Percentiles rank a stretch among this genome's conserved stretches.
phyloP scores from a whole-genome alignment of 2,888 invertebrate genomes.

The Dasysyrphus tricinctus region DNA sequence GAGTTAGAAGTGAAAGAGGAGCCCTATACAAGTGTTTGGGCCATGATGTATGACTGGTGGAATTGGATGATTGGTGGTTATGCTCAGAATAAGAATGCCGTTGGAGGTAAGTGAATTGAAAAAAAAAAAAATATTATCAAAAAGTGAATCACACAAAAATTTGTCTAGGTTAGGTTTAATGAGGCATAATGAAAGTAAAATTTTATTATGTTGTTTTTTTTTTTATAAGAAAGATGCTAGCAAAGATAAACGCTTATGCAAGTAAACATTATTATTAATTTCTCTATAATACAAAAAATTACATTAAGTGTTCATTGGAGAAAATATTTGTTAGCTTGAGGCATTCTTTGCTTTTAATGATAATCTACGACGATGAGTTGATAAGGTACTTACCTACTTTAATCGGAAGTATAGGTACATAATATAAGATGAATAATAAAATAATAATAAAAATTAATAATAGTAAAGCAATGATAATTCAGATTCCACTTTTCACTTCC shows the following conservation, averaged over 20 bases:
- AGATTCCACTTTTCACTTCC: too few relatives aligned
- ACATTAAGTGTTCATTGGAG: background rate
- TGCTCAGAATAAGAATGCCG: slow-evolving; percentile 79
- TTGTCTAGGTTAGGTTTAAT: slow-evolving; percentile 46
- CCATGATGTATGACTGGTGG: slow-evolving; percentile 80
- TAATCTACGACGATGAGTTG: background rate
- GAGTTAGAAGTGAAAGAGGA: slow-evolving; percentile 77
- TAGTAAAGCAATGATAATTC: too few relatives aligned
- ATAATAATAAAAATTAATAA: too few relatives aligned
- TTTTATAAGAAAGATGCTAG: too few relatives aligned
- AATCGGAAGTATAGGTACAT: too few relatives aligned
- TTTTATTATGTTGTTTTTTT: background rate
- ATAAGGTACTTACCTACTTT: background rate
- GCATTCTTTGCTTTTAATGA: background rate
- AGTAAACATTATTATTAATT: background rate
- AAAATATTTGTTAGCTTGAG: background rate
- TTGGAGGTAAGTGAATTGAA: slow-evolving; percentile 62
- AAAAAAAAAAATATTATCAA: background rate
- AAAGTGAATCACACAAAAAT: slow-evolving; percentile 10
- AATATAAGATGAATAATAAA: too few relatives aligned
- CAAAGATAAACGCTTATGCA: background rate
- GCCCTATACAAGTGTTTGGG: slow-evolving; percentile 79
- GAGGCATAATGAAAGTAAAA: slow-evolving; percentile 24
- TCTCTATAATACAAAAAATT: background rate
- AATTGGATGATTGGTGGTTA: slow-evolving; percentile 81